Percentiles rank a stretch among this genome's conserved stretches.
These are phyloP conservation scores for Pristionchus arcanus DNA, from an alignment of 2,888 invertebrate species.

Conservation along the genomic window DNA sequence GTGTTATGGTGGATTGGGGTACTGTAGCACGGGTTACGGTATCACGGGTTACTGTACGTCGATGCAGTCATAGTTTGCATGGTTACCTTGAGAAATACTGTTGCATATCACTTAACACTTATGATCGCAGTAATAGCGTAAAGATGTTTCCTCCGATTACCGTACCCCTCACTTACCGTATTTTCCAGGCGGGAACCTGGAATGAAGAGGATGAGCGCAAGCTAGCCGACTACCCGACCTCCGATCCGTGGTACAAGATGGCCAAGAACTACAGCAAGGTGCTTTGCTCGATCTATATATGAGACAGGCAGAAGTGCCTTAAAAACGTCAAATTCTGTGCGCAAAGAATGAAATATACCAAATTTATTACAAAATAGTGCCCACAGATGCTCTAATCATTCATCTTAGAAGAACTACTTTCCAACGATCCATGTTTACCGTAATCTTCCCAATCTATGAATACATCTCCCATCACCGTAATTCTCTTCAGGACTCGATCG, in stretches of 20 bases:
- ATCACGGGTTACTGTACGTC: background rate
- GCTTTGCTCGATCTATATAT: background rate
- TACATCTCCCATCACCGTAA: background rate
- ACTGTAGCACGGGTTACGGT: background rate
- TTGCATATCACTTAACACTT: too few species aligned
- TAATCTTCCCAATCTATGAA: background rate
- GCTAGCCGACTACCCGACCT: slow-evolving; percentile 68
- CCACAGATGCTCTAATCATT: too few species aligned
- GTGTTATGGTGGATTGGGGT: too few species aligned
- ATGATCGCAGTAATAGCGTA: too few species aligned
- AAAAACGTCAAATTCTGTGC: too few species aligned
- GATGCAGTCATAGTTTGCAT: too few species aligned
- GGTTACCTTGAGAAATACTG: too few species aligned
- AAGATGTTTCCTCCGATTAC: too few species aligned
- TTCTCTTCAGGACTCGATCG: slow-evolving; percentile 62
- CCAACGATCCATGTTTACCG: background rate
- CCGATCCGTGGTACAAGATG: slow-evolving; percentile 67
- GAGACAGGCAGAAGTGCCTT: too few species aligned
- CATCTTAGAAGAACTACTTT: too few species aligned
- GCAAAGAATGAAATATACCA: too few species aligned
- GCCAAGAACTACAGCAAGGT: slow-evolving; percentile 65
- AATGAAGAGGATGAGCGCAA: slow-evolving; percentile 67
- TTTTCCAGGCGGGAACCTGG: slow-evolving; percentile 49
- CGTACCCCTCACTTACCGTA: background rate
- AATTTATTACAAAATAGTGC: too few species aligned